Evolutionary conservation across 2,113 vertebrate species (phyloP), one percentile per base, ranked within the genome.

Genomic region (Sorex fumeus): DNA sequence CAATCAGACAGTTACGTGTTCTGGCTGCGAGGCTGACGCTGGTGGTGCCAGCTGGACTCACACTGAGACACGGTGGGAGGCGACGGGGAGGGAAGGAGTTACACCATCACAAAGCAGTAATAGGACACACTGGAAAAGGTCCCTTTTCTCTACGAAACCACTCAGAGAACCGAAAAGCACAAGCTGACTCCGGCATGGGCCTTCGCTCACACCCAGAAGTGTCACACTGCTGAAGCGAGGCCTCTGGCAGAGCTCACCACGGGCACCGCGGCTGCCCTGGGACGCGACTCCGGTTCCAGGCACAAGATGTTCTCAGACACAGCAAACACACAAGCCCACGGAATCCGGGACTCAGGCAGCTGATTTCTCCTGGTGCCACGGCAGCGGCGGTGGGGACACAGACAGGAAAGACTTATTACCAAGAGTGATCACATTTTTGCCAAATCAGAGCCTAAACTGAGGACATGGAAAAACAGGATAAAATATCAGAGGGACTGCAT

Each of bases 221-320:
- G 43, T 40, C 67, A 69, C 75, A 85, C 0, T 87, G 89, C 90
- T 95, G 62, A 88, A 90, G 7, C 40, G 40, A 85, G 95, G 25
- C 0, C 43, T 50, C 45, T 50, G 81, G 66, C 88, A 95, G 88
- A 69, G 80, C 77, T 66, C 8, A 32, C 87, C 53, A 50, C 78
- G 64, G 70, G 79, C 60, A 85, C 78, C 50, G 25, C 4, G 43
- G 47, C 66, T 93, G 82, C 93, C 57, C 64, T 43, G 4, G 50
- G 62, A 70, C 64, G 34, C 78, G 45, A 78, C 57, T 93, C 67
- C 45, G 82, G 90, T 40, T 96, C 71, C 94, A 93, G 78, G 85
- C 85, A 96, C 90, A 95, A 74, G 69, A 96, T 90, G 90, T 94
- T 84, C 90, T 80, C 79, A 82, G 36, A 91, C 89, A 91, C 60